A percentile compares a stretch with the other conserved stretches of the same genome.
Evolutionary conservation across 2,113 vertebrate genomes (phyloP).

Genomic region (Myotis brandtii): DNA sequence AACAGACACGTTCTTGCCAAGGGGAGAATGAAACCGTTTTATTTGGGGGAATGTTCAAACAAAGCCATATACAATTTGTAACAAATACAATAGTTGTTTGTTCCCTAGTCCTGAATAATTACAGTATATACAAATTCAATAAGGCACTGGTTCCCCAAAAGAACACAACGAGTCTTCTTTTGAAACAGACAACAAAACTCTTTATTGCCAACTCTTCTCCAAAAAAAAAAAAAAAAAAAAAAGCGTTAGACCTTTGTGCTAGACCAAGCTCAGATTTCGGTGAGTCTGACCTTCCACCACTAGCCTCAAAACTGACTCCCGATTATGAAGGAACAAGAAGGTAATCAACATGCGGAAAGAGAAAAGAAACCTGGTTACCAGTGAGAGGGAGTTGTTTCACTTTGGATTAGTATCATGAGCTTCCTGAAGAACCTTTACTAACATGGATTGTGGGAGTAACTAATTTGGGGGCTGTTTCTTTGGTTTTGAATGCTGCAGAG

Average conservation of each 20-base stretch:
- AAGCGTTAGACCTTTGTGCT: not conserved
- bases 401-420: not conserved
- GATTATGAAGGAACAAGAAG: not conserved
- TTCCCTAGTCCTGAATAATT: slow-evolving; percentile 87
- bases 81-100: slow-evolving; percentile 86
- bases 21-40: slow-evolving; percentile 86
- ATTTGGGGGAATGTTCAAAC: slow-evolving; percentile 90
- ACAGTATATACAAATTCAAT: slow-evolving; percentile 90
- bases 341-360: not conserved
- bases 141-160: slow-evolving; percentile 92
- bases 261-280: not conserved
- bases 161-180: slow-evolving; percentile 81
- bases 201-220: slow-evolving; percentile 79
- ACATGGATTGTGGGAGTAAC: not conserved
- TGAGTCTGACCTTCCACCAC: not conserved
- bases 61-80: slow-evolving; percentile 87
- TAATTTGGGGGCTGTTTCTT: not conserved
- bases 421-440: not conserved
- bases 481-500: not conserved
- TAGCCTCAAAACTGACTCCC: not conserved
- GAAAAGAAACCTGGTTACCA: not conserved
- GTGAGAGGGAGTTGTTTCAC: not conserved
- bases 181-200: slow-evolving; percentile 69
- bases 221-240: slow-evolving; percentile 64
- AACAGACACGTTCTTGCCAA: slow-evolving; percentile 29